phyloP scores from a whole-genome alignment of 2,113 vertebrate species.

The Brienomyrus brachyistius region DNA sequence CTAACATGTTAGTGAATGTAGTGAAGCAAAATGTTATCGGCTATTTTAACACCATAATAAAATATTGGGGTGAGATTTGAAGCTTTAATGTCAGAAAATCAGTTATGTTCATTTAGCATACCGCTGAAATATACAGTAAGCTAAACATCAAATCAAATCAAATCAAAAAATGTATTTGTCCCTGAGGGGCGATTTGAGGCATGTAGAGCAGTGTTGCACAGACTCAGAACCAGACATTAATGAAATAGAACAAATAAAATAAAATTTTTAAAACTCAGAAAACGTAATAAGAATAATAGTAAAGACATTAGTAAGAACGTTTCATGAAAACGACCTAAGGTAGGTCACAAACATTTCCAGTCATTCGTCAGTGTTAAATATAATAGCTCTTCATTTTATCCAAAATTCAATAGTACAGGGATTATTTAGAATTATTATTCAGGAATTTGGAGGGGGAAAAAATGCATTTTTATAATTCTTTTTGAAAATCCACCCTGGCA shows the following conservation, averaged over 20 bases:
- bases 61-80: background rate
- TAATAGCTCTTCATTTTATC: background rate
- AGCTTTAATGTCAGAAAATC: background rate
- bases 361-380: background rate
- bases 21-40: background rate
- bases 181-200: too few species aligned
- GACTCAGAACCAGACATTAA: too few species aligned
- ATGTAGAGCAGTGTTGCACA: too few species aligned
- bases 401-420: background rate
- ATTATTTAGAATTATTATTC: background rate
- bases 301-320: too few species aligned
- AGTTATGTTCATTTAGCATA: background rate
- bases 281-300: too few species aligned
- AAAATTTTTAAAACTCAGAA: too few species aligned
- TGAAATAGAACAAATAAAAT: too few species aligned
- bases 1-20: background rate
- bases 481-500: background rate
- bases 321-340: background rate
- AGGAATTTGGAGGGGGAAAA: background rate
- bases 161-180: too few species aligned
- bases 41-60: background rate
- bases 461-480: background rate
- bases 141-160: background rate
- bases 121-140: background rate
- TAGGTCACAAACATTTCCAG: too few species aligned